Conservation (phyloP, 2,113 vertebrate species). For the Heteronetta atricapilla region DNA sequence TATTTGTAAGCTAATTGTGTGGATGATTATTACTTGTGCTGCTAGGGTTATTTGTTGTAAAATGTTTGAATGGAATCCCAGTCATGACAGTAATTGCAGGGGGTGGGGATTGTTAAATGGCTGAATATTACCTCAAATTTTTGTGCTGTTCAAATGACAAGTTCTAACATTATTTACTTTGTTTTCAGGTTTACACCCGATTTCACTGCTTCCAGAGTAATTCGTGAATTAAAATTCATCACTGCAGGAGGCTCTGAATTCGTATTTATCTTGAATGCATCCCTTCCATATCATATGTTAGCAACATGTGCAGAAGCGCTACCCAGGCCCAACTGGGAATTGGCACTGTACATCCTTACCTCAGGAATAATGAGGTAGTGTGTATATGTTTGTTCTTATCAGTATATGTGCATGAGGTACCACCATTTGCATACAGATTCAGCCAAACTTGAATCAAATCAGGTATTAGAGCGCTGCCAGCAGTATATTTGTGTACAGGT, state of each 20-base stretch:
- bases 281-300: conserved; percentile 96
- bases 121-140: neutral
- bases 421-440: neutral
- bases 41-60: neutral
- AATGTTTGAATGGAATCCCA: neutral
- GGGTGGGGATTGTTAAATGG: too few species aligned
- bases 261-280: conserved; percentile 91
- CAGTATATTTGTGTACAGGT: neutral
- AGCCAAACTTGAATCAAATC: neutral
- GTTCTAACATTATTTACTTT: neutral
- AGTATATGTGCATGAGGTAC: accelerated
- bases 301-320: conserved; percentile 92
- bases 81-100: neutral
- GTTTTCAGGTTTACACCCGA: conserved; percentile 96
- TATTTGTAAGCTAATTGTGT: neutral
- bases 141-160: neutral
- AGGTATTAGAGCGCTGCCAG: neutral
- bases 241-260: conserved; percentile 93
- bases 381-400: neutral
- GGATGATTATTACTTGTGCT: neutral
- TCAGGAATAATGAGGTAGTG: conserved; percentile 93
- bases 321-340: conserved; percentile 94
- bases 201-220: conserved; percentile 96
- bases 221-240: conserved; percentile 92
- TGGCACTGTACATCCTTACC: conserved; percentile 92